Conservation (phyloP, 1,140 invertebrate genomes). For the Polyergus mexicanus region DNA sequence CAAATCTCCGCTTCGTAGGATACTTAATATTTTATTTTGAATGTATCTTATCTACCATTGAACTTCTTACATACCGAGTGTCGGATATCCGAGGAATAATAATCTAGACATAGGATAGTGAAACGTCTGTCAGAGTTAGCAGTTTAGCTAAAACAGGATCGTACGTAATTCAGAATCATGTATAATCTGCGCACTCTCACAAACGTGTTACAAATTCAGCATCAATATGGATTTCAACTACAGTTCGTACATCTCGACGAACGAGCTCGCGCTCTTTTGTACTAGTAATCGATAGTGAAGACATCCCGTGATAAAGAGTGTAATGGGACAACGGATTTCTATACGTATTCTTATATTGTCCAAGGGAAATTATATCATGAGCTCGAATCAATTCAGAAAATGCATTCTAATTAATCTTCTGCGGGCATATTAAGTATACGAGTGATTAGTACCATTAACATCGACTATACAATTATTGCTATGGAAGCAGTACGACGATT, state of each 20-base stretch:
- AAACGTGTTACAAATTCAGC: conserved; percentile 62
- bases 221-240: conserved; percentile 55
- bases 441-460: conserved; percentile 84
- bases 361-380: conserved; percentile 82
- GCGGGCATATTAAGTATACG: conserved; percentile 69
- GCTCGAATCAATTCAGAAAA: conserved; percentile 80
- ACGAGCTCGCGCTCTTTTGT: conserved; percentile 43
- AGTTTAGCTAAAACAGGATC: conserved; percentile 48
- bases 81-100: conserved; percentile 54
- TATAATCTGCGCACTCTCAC: conserved; percentile 51
- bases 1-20: conserved; percentile 43
- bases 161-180: conserved; percentile 31
- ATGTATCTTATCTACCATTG: conserved; percentile 54
- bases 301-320: conserved; percentile 67
- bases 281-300: conserved; percentile 67
- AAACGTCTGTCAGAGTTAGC: conserved; percentile 59
- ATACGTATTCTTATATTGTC: conserved; percentile 78
- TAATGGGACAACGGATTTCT: conserved; percentile 61
- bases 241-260: conserved; percentile 41
- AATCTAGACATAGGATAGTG: conserved; percentile 64
- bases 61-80: conserved; percentile 56
- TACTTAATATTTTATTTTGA: conserved; percentile 62
- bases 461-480: conserved; percentile 86
- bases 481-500: conserved; percentile 84
- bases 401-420: conserved; percentile 76